phyloP scores from a whole-genome alignment of 2,888 invertebrate genomes.

The Chrysodeixis includens region DNA sequence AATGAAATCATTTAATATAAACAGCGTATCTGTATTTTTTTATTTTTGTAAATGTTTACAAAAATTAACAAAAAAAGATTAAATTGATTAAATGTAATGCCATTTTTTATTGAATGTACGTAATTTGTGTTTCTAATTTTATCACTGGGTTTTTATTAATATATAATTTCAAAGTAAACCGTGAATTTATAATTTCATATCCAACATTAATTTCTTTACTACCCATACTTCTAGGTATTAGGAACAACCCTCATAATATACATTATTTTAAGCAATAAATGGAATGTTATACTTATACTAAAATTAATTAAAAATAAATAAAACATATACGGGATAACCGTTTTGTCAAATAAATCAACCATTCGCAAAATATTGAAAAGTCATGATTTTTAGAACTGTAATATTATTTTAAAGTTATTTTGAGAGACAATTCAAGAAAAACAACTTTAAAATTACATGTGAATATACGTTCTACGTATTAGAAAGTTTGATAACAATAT shows the following conservation, averaged over 20 bases:
- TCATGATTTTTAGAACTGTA: slow-evolving; percentile 60
- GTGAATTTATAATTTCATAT: slow-evolving; percentile 42
- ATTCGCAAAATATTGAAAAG: slow-evolving; percentile 42
- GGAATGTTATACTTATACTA: slow-evolving; percentile 71
- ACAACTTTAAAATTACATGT: slow-evolving; percentile 58
- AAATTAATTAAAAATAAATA: slow-evolving; percentile 73
- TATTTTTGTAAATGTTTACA: not conserved
- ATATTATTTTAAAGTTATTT: slow-evolving; percentile 50
- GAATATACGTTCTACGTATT: slow-evolving; percentile 81
- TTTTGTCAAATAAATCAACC: slow-evolving; percentile 52
- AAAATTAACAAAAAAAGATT: not conserved
- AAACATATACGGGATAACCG: slow-evolving; percentile 55
- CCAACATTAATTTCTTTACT: slow-evolving; percentile 56
- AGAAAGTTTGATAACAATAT: slow-evolving; percentile 82
- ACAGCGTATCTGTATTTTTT: not conserved
- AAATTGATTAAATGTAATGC: too few species aligned
- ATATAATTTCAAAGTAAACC: slow-evolving; percentile 37
- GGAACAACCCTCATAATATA: slow-evolving; percentile 82
- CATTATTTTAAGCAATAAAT: slow-evolving; percentile 71
- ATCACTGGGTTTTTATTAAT: not conserved
- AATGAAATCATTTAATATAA: not conserved
- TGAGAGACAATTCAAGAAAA: slow-evolving; percentile 37
- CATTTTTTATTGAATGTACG: too few species aligned
- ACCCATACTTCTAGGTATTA: slow-evolving; percentile 75
- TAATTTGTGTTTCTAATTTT: too few species aligned